Evolutionary conservation across 2,797 vertebrate species (phyloP), one percentile per base, ranked within the genome.

Genomic region (Alosa sapidissima): DNA sequence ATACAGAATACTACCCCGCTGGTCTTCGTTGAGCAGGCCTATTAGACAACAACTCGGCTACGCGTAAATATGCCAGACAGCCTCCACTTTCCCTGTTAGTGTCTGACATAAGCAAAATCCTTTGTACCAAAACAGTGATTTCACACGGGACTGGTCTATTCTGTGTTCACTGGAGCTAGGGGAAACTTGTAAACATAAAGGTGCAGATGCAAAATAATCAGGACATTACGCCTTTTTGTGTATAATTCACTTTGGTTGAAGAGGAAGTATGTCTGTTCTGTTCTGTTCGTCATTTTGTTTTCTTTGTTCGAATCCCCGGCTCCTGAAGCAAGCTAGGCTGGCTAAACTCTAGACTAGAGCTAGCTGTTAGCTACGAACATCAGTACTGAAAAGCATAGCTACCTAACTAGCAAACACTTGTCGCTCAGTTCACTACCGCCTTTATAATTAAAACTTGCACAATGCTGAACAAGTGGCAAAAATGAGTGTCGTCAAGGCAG

Each of bases 41-140:
- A 65, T 65, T 65, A 65, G 72, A 78, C 72, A 78, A 78, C 72
- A 45, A 47, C 72, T 78, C 16, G 41, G 16, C 41, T 47, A 14
- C 21, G 33, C 33, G 65, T 62, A 62, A 72, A 33, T 72, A 78
- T 45, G 72, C 72, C 72, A 19, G 41, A 4, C 36, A 19, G 36
- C 72, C 41, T 78, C 72, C 41, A 78, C 41, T 78, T 78, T 47
- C 14, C 41, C 41, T 78, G 72, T 78, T 78, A 78, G 36, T 47
- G 72, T 45, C 72, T 78, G 72, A 78, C 72, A 47, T 41, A 75
- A 47, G 72, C 72, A 78, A 78, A 72, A 78, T 78, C 72, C 72
- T 78, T 78, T 78, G 72, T 78, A 62, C n/a, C 72, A 78, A 47
- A 36, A 78, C 72, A 47, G 60, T 65, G 41, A 78, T 78, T 47